Base-by-base conservation (phyloP, 53 echinoderm and acorn worm species). In the Mesocentrotus franciscanus region DNA sequence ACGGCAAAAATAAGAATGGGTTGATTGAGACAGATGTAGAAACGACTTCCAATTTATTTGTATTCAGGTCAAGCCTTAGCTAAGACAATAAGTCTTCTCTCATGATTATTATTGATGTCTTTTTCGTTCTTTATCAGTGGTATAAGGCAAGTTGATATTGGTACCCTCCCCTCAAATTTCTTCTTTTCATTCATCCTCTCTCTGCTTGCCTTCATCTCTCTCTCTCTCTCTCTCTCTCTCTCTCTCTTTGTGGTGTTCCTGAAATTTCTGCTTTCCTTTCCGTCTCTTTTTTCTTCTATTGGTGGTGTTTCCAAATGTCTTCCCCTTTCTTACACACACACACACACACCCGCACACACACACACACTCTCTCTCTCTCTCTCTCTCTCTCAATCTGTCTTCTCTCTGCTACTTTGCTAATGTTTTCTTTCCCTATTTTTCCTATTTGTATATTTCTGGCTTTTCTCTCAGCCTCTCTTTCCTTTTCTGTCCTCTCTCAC, bases 51-150 rank as follows among this genome's bases (percentile, higher is more conserved):
- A 90, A 90, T 90, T 60, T 90, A 32, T 60, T 56, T 34, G 33
- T 62, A 92, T 92, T 64, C 34, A 35, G 92, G 92, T 92, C 92
- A 92, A 62, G 92, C 92, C 33, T 16, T n/a, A 13, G 68, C 39
- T 66, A 64, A 64, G 66, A 66, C 62, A 92, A 64, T 64, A 92
- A 39, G 36, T 60, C 39, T 39, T 62, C 62, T n/a, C 66, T 70
- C 61, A 64, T 92, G 61, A 64, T 92, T 35, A 62, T 60, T 61
- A 92, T 92, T 35, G 92, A 92, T 66, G 66, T 92, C 36, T 42
- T 81, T 42, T 81, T 81, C 10, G 6, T 42, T 81, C 42, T 81
- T 7, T 14, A 30, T 74, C 74, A 74, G 30, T 74, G 29, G 29
- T 74, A 11, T 81, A 81, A 7, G 20, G 18, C 22, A 8, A 79